Evolutionary conservation across 2,888 invertebrate species (phyloP).

Genomic region (Lottia scabra): DNA sequence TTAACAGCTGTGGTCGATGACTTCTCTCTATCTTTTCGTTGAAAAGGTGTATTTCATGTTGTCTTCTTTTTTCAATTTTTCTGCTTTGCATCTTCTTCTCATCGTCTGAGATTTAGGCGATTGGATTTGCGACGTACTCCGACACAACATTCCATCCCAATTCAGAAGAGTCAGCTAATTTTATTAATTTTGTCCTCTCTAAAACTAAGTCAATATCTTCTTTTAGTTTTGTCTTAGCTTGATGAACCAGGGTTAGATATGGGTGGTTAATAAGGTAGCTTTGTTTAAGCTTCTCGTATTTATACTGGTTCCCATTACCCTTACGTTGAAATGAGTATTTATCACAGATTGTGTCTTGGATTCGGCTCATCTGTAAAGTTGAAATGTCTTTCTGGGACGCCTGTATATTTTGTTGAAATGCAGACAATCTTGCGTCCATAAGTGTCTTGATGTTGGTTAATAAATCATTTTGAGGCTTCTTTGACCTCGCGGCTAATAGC

Average conservation of each 20-base stretch:
- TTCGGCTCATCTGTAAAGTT: constrained; percentile 9
- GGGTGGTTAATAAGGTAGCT: neutral
- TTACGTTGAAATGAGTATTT: constrained; percentile 14
- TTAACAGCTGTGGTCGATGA: neutral
- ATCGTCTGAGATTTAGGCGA: constrained; percentile 14
- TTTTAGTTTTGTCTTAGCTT: neutral
- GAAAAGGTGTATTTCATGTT: too few species aligned
- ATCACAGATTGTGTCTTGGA: constrained; percentile 8
- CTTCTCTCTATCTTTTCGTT: neutral
- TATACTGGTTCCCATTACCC: constrained; percentile 16
- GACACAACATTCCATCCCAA: neutral
- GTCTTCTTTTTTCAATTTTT: neutral
- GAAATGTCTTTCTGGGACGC: neutral
- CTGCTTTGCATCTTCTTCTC: constrained; percentile 12
- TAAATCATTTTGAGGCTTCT: neutral
- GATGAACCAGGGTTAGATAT: neutral
- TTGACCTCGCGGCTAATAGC: too few species aligned
- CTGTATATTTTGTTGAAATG: constrained; percentile 13
- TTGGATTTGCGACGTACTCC: constrained; percentile 11
- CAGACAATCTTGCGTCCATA: neutral
- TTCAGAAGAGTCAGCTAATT: constrained; percentile 6
- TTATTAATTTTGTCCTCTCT: neutral
- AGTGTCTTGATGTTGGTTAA: neutral
- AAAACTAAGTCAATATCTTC: neutral
- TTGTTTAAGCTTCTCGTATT: constrained; percentile 7